A percentile compares a stretch with the other conserved stretches of the same genome.
These are phyloP conservation scores for Tiliacea citrago DNA, from an alignment of 2,888 invertebrate genomes.

Conservation along the genomic window DNA sequence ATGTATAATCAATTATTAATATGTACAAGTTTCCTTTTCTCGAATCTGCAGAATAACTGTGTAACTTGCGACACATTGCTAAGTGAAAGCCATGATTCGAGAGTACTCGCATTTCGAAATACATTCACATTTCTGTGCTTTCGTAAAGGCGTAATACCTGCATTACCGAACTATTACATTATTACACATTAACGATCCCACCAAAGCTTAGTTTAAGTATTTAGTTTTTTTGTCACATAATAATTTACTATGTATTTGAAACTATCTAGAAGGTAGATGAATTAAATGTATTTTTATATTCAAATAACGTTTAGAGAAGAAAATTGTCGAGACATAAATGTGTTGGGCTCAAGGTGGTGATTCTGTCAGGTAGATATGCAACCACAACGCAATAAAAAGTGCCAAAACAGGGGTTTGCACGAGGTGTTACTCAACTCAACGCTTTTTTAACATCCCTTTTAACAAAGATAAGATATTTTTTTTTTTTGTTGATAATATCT, in stretches of 20 bases:
- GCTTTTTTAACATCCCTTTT: not conserved
- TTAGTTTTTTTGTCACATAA: slow-evolving; percentile 81
- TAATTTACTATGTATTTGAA: slow-evolving; percentile 70
- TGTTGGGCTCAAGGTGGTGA: slow-evolving; percentile 35
- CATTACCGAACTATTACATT: slow-evolving; percentile 81
- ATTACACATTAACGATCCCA: slow-evolving; percentile 87
- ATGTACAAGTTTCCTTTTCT: slow-evolving; percentile 47
- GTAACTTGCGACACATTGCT: slow-evolving; percentile 35
- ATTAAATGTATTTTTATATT: slow-evolving; percentile 76
- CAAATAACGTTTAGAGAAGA: slow-evolving; percentile 50
- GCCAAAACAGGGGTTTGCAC: not conserved
- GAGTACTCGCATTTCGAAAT: slow-evolving; percentile 60
- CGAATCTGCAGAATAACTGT: slow-evolving; percentile 43
- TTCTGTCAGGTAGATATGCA: no score
- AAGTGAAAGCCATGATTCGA: slow-evolving; percentile 54
- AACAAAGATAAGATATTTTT: not conserved
- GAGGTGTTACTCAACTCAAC: not conserved
- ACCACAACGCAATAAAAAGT: slow-evolving; percentile 6
- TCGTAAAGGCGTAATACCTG: slow-evolving; percentile 66
- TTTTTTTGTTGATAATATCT: no score
- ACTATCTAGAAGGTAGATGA: slow-evolving; percentile 72
- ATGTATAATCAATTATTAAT: slow-evolving; percentile 47
- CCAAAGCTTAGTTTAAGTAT: slow-evolving; percentile 89
- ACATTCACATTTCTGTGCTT: slow-evolving; percentile 62
- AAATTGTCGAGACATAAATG: slow-evolving; percentile 48